These are phyloP conservation scores for Arion vulgaris DNA, from an alignment of 1,140 invertebrate genomes.

Conservation along the genomic window DNA sequence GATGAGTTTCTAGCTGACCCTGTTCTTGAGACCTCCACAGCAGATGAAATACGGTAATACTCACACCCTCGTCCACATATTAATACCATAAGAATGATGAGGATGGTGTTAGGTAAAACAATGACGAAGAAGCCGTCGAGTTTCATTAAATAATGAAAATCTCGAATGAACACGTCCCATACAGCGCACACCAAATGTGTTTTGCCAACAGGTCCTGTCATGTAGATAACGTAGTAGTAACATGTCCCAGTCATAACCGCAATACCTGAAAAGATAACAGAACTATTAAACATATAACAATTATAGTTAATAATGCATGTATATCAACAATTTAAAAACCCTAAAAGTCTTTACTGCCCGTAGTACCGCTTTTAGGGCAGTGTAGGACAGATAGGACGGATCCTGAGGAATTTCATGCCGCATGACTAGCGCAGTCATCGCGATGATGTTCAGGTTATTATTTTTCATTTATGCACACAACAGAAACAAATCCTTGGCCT, in stretches of 20 bases:
- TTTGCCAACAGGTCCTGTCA: conserved; percentile 38
- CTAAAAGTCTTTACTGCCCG: too few species aligned
- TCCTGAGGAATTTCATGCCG: too few species aligned
- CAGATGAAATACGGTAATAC: conserved; percentile 42
- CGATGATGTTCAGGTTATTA: too few species aligned
- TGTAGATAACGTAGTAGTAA: conserved; percentile 55
- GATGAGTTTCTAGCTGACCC: neutral
- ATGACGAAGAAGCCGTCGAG: conserved; percentile 48
- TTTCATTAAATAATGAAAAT: conserved; percentile 41
- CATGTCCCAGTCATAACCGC: conserved; percentile 48
- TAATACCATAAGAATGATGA: conserved; percentile 45
- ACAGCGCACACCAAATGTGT: conserved; percentile 3
- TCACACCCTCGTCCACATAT: conserved; percentile 43
- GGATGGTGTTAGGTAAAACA: conserved; percentile 47
- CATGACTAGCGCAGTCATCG: too few species aligned
- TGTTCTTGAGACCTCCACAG: conserved; percentile 17
- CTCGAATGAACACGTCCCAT: conserved; percentile 39
- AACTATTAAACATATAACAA: neutral
- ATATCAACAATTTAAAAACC: too few species aligned
- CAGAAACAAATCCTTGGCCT: too few species aligned
- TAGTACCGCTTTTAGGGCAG: too few species aligned
- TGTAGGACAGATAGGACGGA: too few species aligned
- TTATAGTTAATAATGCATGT: too few species aligned
- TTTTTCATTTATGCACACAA: too few species aligned
- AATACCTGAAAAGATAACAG: conserved; percentile 34